Percentiles rank a stretch among this genome's conserved stretches.
These are phyloP conservation scores for Carassius auratus DNA, from an alignment of 2,113 vertebrate species.

Conservation along the genomic window DNA sequence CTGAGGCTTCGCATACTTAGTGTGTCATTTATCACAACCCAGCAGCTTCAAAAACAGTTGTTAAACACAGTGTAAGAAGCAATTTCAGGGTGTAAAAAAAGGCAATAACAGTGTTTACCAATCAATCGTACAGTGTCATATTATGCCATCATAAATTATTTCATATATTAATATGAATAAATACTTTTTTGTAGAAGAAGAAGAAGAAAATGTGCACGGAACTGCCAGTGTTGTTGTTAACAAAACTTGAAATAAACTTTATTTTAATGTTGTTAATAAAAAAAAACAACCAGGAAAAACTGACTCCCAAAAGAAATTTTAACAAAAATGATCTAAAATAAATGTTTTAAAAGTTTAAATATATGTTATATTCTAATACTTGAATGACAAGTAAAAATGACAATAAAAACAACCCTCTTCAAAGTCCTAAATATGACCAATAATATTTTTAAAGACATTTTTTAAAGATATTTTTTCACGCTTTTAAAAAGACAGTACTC, in stretches of 20 bases:
- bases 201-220: too few relatives aligned
- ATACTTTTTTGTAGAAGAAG: not conserved
- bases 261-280: too few relatives aligned
- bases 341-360: not conserved
- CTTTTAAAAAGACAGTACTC: not conserved
- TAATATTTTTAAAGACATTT: not conserved
- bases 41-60: not conserved
- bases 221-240: not conserved
- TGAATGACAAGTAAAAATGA: not conserved
- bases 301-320: not conserved
- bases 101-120: constrained; percentile 18
- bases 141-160: not conserved
- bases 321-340: not conserved
- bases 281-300: not conserved
- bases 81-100: constrained; percentile 10
- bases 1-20: constrained; percentile 2
- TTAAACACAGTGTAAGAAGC: constrained; percentile 17
- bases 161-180: not conserved
- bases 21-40: constrained; percentile 21
- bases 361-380: not conserved
- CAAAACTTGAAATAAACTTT: not conserved
- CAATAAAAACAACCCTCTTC: not conserved
- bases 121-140: not conserved
- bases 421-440: not conserved
- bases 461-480: not conserved